Base-by-base conservation (phyloP, 2,888 invertebrate species). In the Agrypnus murinus region DNA sequence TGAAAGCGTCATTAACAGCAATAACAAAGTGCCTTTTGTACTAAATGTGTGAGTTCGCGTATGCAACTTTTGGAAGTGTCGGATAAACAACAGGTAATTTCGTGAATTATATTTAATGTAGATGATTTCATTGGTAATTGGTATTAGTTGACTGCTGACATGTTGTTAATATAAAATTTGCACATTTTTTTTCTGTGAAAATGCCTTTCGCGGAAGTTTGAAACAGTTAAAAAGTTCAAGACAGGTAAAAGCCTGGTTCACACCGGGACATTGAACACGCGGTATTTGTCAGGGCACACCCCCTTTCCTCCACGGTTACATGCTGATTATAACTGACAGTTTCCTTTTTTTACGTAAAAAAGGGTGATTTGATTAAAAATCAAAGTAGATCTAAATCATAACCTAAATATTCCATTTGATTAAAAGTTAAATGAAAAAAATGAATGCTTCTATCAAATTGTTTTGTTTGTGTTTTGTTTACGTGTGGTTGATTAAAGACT, bases 221-320 rank as follows among this genome's bases (percentile, higher is more conserved):
- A 70, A 79, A 77, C 74, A 76, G 75, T 77, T 77, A 62, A 77
- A 77, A 79, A 80, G 78, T 77, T 79, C 71, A 74, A 75, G 76
- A 81, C 83, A 84, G 83, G 84, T 84, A 84, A 81, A 83, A 84
- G 84, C 79, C 82, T 73, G 79, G 78, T 81, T 84, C 76, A 84
- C 83, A 82, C 79, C 57, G 77, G 74, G 71, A 71, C 77, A 81
- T 76, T 76, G 75, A 75, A 75, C 79, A 79, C 79, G 79, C 78
- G 77, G 81, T 78, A 79, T 80, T 82, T 58, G 40, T 5, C 25
- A 10, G 57, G 38, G 10, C 17, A 58, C 62, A 48, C 40, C 17
- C 40, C 60, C 36, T 55, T 71, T 71, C 62, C 70, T 36, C 65
- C 70, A 60, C 64, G 64, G 69, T 53, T 31, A 9, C 53, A 25